Conservation (phyloP, 2,797 vertebrate species). For the Rhyacichthys aspro region DNA sequence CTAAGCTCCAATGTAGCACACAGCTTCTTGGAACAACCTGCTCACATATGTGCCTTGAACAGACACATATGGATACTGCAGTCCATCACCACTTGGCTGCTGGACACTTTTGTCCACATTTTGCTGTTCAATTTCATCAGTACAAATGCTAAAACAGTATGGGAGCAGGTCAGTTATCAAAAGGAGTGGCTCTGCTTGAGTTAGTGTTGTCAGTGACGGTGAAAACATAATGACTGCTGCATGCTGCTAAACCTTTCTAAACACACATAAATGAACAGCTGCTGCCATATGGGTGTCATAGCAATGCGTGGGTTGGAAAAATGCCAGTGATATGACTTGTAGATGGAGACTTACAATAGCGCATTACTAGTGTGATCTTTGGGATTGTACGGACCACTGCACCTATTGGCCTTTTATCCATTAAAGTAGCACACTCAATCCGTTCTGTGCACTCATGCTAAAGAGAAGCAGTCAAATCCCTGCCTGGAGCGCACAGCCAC, state of each 20-base stretch:
- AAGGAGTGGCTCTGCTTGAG: slow-evolving; percentile 45
- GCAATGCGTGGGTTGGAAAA: neutral
- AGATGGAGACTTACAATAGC: slow-evolving; percentile 38
- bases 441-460: slow-evolving; percentile 58
- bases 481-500: slow-evolving; percentile 18
- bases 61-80: slow-evolving; percentile 1
- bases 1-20: slow-evolving; percentile 18
- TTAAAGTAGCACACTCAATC: slow-evolving; percentile 54
- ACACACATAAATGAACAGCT: slow-evolving; percentile 28
- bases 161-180: slow-evolving; percentile 37
- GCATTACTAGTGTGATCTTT: slow-evolving; percentile 33
- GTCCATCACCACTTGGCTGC: slow-evolving; percentile 22
- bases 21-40: slow-evolving; percentile 28
- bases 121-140: slow-evolving; percentile 46
- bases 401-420: slow-evolving; percentile 50
- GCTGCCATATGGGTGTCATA: slow-evolving; percentile 24
- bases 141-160: too few species aligned
- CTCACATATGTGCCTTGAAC: slow-evolving; percentile 47
- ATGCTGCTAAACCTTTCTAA: slow-evolving; percentile 35
- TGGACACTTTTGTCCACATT: slow-evolving; percentile 27
- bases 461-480: slow-evolving; percentile 48
- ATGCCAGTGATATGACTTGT: slow-evolving; percentile 12
- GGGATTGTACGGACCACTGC: slow-evolving; percentile 46
- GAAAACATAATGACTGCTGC: slow-evolving; percentile 34
- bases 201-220: slow-evolving; percentile 28